Conservation (phyloP, 2,797 vertebrate genomes). For the Chiloscyllium punctatum region DNA sequence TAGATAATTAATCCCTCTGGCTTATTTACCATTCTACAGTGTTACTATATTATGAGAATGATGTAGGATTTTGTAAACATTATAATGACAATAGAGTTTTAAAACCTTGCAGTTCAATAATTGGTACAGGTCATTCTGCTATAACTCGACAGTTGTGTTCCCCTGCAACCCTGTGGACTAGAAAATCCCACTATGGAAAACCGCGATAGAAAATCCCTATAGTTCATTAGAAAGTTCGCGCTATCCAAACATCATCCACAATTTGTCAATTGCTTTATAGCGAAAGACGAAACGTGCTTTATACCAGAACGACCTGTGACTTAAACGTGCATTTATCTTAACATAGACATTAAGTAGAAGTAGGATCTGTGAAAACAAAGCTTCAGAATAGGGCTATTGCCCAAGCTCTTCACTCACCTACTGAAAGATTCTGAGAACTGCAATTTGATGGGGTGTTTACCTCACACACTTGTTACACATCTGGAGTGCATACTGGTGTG, state of each 20-base stretch:
- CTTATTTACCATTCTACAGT: not conserved
- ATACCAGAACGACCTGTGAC: too few species aligned
- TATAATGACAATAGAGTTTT: not conserved
- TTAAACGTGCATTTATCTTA: not conserved
- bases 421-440: not conserved
- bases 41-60: not conserved
- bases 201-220: too few species aligned
- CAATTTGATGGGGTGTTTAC: not conserved
- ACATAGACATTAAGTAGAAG: not conserved
- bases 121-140: not conserved
- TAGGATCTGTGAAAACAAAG: not conserved
- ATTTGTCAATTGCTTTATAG: too few species aligned
- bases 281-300: too few species aligned
- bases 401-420: not conserved
- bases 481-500: not conserved
- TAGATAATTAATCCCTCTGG: not conserved
- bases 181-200: too few species aligned
- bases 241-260: too few species aligned
- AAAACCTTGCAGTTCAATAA: not conserved
- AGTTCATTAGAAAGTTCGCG: too few species aligned
- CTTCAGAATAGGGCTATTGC: not conserved
- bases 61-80: not conserved
- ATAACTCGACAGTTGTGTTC: too few species aligned
- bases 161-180: too few species aligned
- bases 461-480: not conserved